phyloP scores from a whole-genome alignment of 2,888 invertebrate species.

The Orgyia antiqua region DNA sequence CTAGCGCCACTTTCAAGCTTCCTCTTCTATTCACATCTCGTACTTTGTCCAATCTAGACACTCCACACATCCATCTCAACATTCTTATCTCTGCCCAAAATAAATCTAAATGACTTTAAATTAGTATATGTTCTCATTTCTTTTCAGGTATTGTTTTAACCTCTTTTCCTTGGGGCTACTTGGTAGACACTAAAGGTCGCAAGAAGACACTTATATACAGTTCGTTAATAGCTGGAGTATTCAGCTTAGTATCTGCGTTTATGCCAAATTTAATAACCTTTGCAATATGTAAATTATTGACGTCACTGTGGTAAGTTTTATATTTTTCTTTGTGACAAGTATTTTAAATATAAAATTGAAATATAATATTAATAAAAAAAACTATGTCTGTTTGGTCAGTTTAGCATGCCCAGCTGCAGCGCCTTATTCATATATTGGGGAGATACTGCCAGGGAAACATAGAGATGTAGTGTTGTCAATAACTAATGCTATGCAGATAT shows the following conservation, averaged over 20 bases:
- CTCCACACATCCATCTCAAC: too few species aligned
- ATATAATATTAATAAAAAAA: background rate
- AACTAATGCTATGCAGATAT: slow-evolving; percentile 61
- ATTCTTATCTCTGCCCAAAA: too few species aligned
- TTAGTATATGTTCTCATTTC: too few species aligned
- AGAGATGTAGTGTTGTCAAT: slow-evolving; percentile 58
- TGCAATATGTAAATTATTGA: slow-evolving; percentile 79
- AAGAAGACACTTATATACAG: slow-evolving; percentile 70
- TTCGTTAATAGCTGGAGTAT: slow-evolving; percentile 47
- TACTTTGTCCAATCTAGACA: too few species aligned
- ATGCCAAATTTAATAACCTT: slow-evolving; percentile 80
- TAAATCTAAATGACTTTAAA: too few species aligned
- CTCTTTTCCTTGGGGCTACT: slow-evolving; percentile 88
- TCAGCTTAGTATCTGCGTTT: slow-evolving; percentile 77
- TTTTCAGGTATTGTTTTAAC: slow-evolving; percentile 81
- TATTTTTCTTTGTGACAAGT: too few species aligned
- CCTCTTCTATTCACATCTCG: too few species aligned
- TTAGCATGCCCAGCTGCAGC: slow-evolving; percentile 63
- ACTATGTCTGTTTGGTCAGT: slow-evolving; percentile 34
- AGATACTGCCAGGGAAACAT: slow-evolving; percentile 55
- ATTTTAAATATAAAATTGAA: too few species aligned
- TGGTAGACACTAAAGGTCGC: slow-evolving; percentile 86
- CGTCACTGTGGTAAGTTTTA: slow-evolving; percentile 56
- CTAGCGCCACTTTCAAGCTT: too few species aligned
- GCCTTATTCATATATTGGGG: slow-evolving; percentile 66